phyloP scores from a whole-genome alignment of 92 coral and sea anemone species.

The Desmophyllum pertusum region DNA sequence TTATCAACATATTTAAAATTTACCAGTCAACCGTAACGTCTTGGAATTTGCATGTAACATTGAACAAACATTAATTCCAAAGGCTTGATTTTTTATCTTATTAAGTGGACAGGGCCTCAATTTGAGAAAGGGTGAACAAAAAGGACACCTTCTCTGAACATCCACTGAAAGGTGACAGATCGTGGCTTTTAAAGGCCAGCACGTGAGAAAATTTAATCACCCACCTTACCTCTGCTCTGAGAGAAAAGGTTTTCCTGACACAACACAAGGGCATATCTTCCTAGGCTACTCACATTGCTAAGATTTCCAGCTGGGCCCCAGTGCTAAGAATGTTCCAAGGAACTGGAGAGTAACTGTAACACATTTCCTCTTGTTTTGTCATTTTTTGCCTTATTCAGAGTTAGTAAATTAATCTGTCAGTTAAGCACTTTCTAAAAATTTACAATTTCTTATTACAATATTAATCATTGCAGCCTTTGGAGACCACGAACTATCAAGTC shows the following conservation, averaged over 20 bases:
- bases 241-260: conserved; percentile 30
- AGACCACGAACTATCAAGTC: conserved; percentile 43
- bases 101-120: conserved; percentile 26
- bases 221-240: conserved; percentile 19
- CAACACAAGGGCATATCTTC: conserved; percentile 30
- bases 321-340: conserved; percentile 17
- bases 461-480: conserved; percentile 50
- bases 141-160: conserved; percentile 40
- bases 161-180: conserved; percentile 41
- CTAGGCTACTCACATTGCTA: conserved; percentile 33
- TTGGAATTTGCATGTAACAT: conserved; percentile 11
- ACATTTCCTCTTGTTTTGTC: conserved; percentile 15
- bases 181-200: conserved; percentile 45
- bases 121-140: conserved; percentile 39
- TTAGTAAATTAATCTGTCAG: conserved; percentile 9
- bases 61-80: conserved; percentile 7
- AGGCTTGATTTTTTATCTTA: conserved; percentile 27
- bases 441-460: no score
- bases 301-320: conserved; percentile 44
- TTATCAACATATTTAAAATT: conserved; percentile 12
- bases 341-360: conserved; percentile 38
- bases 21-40: conserved; percentile 31
- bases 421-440: no score
- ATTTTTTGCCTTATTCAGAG: conserved; percentile 9
- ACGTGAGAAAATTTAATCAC: conserved; percentile 18